Evolutionary conservation across 2,113 vertebrate genomes (phyloP), one percentile per base, ranked within the genome.

Genomic region (Suricata suricatta): DNA sequence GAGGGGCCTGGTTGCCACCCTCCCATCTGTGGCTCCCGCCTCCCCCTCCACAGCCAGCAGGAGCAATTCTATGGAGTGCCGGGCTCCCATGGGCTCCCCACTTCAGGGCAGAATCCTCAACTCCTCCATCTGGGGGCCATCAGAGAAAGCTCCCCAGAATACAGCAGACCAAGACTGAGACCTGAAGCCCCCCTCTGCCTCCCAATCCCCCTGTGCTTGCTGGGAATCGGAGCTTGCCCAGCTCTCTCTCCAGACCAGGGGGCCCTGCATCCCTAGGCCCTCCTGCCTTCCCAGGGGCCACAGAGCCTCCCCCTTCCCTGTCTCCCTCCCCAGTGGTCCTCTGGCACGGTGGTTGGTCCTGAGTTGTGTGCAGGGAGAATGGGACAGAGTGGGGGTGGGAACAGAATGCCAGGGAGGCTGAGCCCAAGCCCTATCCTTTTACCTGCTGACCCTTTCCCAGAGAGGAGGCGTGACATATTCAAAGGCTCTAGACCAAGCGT

Each of bases 151-250:
- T 54, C 79, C 87, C 52, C 90, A 35, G 85, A 71, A 82, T 27
- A 54, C 11, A 76, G n/a, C 13, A n/a, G 44, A n/a, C 52, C 69
- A 41, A 89, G 31, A 60, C 15, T 0, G 4, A 44, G 79, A 52
- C 2, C 87, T 1, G 29, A n/a, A 17, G 14, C 21, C 5, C 5
- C 12, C 57, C 13, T 29, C 2, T 7, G 0, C 25, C 11, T 52
- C 44, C 44, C 10, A 19, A 5, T 7, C 41, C 13, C 31, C 10
- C n/a, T 7, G 4, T 1, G 9, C 21, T 50, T 83, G 33, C 82
- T 68, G 57, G 52, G 86, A 63, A 66, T 60, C 47, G 47, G 29
- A 84, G 25, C 38, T 63, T 29, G 13, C 31, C 31, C 50, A 72
- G 31, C 31, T 95, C 64, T 76, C 69, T 92, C 31, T 50, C 23